Evolutionary conservation across 2,113 vertebrate species (phyloP).

Genomic region (Strigops habroptila): DNA sequence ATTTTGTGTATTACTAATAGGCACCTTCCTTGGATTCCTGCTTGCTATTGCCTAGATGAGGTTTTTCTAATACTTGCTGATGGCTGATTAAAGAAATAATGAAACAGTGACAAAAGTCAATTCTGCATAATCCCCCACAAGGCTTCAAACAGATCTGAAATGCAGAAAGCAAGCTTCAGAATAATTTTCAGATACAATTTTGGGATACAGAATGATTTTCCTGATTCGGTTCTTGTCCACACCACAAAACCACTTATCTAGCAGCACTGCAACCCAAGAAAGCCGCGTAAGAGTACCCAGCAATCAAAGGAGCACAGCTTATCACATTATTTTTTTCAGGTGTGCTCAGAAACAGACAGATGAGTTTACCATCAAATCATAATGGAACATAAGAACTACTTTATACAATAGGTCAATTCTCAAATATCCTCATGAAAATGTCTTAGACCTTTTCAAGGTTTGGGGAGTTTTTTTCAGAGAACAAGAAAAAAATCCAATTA

Average conservation of each 20-base stretch:
- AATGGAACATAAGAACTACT: background rate
- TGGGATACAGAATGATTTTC: background rate
- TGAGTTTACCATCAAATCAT: background rate
- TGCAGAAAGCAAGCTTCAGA: background rate
- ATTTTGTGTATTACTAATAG: conserved; percentile 60
- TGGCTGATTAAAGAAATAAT: conserved; percentile 48
- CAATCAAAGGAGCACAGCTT: background rate
- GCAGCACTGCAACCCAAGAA: background rate
- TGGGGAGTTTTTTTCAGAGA: background rate
- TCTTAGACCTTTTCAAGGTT: background rate
- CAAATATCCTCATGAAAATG: background rate
- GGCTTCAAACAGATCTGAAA: background rate
- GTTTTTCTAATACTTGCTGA: conserved; percentile 36
- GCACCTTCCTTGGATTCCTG: conserved; percentile 29
- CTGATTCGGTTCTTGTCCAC: background rate
- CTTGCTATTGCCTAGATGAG: background rate
- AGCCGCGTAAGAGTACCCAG: background rate
- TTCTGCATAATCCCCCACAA: background rate
- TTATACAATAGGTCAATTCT: background rate
- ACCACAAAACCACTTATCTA: background rate
- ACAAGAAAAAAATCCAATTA: background rate
- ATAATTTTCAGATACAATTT: background rate
- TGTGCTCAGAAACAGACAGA: background rate
- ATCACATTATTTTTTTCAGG: background rate
- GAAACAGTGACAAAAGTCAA: conserved; percentile 21